Base-by-base conservation (phyloP, 30 jellyfish, hydroid and myxozoan species). In the Pelagia noctiluca region DNA sequence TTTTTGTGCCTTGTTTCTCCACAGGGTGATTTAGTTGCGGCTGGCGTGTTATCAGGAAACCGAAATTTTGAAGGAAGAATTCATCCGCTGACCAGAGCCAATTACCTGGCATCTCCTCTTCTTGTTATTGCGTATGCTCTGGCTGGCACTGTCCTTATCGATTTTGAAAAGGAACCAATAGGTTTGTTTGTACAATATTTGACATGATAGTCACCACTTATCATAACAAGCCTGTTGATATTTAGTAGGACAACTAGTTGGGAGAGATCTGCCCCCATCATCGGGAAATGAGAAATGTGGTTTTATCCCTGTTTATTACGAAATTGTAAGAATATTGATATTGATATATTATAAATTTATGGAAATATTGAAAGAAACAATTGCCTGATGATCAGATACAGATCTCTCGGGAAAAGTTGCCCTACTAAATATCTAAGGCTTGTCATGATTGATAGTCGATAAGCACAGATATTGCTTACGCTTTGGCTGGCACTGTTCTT, bases 21-120 rank as follows among this genome's bases (percentile, higher is more conserved):
- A 1, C 63, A 92, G 97, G 93, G 97, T 16, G 97, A 92, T 37
- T 83, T 92, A 10, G 96, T 92, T 1, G 91, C 93, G 19, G 87
- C 67, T 74, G 98, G 97, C 10, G 84, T 92, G 12, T 81, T 92
- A 24, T 92, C 98, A 0, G 98, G 98, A 16, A 92, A 92, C 50
- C 88, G 98, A 1, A 92, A 92, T 54, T 92, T 92, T 62, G 98
- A 92, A 81, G 98, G 97, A 35, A 89, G 98, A 31, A 76, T 92
- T 37, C 97, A 92, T 50, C 98, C 98, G 7, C 66, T 86, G 88
- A 86, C 96, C 12, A 65, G 96, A 35, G 98, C 97, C 2, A 92
- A 92, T 63, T 92, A 87, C 50, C 46, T 92, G 35, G 97, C 97
- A 18, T 92, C 98, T 0, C 98, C 98, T 10, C 75, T 82, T 52